Conservation (phyloP, 2,888 invertebrate genomes). For the Hydropsyche betteni region DNA sequence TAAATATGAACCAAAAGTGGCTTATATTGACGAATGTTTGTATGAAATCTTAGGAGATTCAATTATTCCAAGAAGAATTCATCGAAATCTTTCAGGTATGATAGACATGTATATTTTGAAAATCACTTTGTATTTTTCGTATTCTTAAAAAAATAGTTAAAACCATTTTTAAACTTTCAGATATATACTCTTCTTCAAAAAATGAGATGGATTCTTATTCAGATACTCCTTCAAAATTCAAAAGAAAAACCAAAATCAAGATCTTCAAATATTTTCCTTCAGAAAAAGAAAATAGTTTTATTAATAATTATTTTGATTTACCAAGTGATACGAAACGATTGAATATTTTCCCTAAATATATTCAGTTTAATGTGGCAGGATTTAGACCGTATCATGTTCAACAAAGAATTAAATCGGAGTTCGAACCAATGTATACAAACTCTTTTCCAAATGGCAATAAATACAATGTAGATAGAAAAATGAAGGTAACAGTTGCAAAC, state of each 20-base stretch:
- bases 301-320: conserved; percentile 44
- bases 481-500: conserved; percentile 57
- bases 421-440: conserved; percentile 38
- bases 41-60: conserved; percentile 65
- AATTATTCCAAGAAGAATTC: conserved; percentile 60
- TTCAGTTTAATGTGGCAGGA: conserved; percentile 44
- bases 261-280: conserved; percentile 43
- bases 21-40: conserved; percentile 53
- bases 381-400: conserved; percentile 39
- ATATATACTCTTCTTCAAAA: not conserved
- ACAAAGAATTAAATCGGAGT: conserved; percentile 18
- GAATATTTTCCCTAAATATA: conserved; percentile 12
- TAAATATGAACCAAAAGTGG: conserved; percentile 46
- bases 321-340: not conserved
- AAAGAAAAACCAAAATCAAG: conserved; percentile 46
- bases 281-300: conserved; percentile 41
- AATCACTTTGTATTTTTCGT: conserved; percentile 54
- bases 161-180: not conserved
- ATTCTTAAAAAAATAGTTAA: not conserved
- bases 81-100: conserved; percentile 50
- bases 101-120: conserved; percentile 37
- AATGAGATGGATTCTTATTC: conserved; percentile 41
- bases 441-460: conserved; percentile 47
- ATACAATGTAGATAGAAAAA: conserved; percentile 46
- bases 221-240: conserved; percentile 43